Evolutionary conservation across 2,797 vertebrate species (phyloP).

Genomic region (Craterocephalus amniculus): DNA sequence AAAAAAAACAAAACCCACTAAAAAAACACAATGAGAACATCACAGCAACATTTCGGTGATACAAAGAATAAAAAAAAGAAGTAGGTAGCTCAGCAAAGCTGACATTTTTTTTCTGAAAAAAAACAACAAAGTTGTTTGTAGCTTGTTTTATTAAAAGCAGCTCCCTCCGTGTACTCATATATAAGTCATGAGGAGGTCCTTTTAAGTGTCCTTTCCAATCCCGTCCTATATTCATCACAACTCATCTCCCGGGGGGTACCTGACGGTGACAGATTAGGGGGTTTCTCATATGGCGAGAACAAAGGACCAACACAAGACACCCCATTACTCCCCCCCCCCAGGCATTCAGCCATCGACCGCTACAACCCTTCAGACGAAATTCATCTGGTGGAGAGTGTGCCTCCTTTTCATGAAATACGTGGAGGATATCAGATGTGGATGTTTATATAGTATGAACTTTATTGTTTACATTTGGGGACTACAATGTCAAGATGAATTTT

Average conservation of each 20-base stretch:
- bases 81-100: slow-evolving; percentile 17
- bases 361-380: slow-evolving; percentile 1
- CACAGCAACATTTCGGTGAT: not conserved
- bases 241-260: slow-evolving; percentile 60
- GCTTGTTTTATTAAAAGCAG: slow-evolving; percentile 54
- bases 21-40: not conserved
- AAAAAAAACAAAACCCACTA: not conserved
- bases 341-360: slow-evolving; percentile 39
- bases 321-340: slow-evolving; percentile 34
- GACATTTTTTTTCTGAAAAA: slow-evolving; percentile 15
- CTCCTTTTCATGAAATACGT: not conserved
- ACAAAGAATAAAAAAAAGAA: not conserved
- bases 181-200: slow-evolving; percentile 78
- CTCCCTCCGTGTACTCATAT: slow-evolving; percentile 69
- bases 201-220: slow-evolving; percentile 71
- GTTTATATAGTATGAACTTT: not conserved
- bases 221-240: slow-evolving; percentile 71
- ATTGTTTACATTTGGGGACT: not conserved
- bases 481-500: slow-evolving; percentile 10
- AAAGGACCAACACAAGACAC: slow-evolving; percentile 66
- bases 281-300: slow-evolving; percentile 66
- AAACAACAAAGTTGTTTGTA: slow-evolving; percentile 34
- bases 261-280: slow-evolving; percentile 70
- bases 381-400: slow-evolving; percentile 37
- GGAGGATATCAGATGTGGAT: not conserved